These are phyloP conservation scores for Akabosia matsudoensis DNA, from an alignment of 1,140 invertebrate genomes.

Conservation along the genomic window DNA sequence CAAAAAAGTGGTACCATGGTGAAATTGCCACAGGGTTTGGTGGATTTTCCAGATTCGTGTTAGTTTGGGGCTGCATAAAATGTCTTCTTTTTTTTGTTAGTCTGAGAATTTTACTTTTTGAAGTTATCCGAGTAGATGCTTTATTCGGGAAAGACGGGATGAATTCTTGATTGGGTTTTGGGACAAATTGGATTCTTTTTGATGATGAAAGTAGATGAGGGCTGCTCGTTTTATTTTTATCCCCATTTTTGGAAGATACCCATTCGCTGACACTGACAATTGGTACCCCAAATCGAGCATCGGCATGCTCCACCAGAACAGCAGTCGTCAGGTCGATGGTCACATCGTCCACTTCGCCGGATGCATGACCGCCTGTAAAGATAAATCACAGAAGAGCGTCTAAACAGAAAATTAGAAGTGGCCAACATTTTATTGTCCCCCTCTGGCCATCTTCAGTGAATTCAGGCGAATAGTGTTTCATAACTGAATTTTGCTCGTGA, in stretches of 20 bases:
- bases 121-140: too few species aligned
- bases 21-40: neutral
- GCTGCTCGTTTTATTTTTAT: conserved; percentile 27
- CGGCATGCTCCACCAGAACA: conserved; percentile 80
- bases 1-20: neutral
- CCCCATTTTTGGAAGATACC: conserved; percentile 89
- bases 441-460: neutral
- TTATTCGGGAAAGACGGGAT: too few species aligned
- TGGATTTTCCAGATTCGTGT: too few species aligned
- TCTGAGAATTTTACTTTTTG: too few species aligned
- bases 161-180: neutral
- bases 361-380: conserved; percentile 82
- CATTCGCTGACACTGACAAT: conserved; percentile 82
- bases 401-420: conserved; percentile 57
- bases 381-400: conserved; percentile 81
- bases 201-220: neutral
- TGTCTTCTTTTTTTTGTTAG: too few species aligned
- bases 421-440: conserved; percentile 14
- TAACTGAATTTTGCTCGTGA: too few species aligned
- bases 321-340: conserved; percentile 78
- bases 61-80: too few species aligned
- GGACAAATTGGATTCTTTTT: neutral
- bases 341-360: conserved; percentile 73
- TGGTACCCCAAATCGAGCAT: conserved; percentile 86
- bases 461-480: too few species aligned